Base-by-base conservation (phyloP, 2,888 invertebrate species). In the Coenonympha arcania region DNA sequence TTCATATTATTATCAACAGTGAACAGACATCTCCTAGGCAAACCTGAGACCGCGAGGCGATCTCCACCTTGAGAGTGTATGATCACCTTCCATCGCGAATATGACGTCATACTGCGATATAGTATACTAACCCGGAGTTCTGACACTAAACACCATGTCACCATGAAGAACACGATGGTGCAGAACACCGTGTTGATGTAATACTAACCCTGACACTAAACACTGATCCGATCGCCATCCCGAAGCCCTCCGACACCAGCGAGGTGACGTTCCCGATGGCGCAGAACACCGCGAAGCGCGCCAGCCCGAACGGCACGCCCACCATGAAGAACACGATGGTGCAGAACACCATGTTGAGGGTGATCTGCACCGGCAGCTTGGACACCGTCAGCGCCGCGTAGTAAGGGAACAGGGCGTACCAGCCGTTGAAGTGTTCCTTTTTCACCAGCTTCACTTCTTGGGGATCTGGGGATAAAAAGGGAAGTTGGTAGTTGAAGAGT, bases 201-300 rank as follows among this genome's bases (percentile, higher is more conserved):
- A 16, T 1, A 79, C 88, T 86, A 66, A 91, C 91, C 60, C 89
- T 88, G 48, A 91, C 87, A 66, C 84, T 90, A 58, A 91, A 91
- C 6, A 90, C 76, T 2, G 91, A 89, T 44, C 94, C 94, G 61
- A 95, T 92, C 0, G 93, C 89, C 53, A 94, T 68, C 0, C 94
- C 95, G 69, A 94, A 87, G 24, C 93, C 92, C 69, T 95, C 95
- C 13, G 93, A 90, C 0, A 91, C 91, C 31, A 95, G 77, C 0
- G 93, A 91, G 6, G 92, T 90, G 47, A 91, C 80, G 43, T 92
- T 88, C 0, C 91, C 90, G 19, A 93, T 87, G 0, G 90, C 65
- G 24, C 90, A 88, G 71, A 93, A 94, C 48, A 91, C 82, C 6
- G 87, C 68, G 66, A 93, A 95, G 22, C 94, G 87, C 59, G 84